phyloP scores from a whole-genome alignment of 2,797 vertebrate species.

The Epinephelus coioides region DNA sequence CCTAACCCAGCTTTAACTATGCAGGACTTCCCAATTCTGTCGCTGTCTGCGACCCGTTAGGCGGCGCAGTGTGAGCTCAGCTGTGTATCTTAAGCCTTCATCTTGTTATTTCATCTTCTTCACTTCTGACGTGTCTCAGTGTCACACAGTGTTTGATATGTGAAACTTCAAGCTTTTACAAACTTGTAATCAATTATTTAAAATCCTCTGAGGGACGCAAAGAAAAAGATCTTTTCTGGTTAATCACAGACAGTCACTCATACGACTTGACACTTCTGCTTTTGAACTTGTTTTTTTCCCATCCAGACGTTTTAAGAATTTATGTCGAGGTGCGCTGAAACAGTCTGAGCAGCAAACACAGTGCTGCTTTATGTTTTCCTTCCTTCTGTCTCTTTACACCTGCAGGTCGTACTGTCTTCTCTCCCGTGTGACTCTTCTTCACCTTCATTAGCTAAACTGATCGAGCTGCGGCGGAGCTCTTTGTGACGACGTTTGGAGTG shows the following conservation, averaged over 20 bases:
- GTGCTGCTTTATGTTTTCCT: not conserved
- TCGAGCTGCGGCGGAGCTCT: not conserved
- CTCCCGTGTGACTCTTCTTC: not conserved
- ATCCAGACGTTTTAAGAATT: slow-evolving; percentile 3
- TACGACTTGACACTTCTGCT: not conserved
- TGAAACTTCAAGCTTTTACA: not conserved
- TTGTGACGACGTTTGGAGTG: no score
- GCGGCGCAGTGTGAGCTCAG: not conserved
- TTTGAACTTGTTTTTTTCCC: not conserved
- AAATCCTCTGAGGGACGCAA: not conserved
- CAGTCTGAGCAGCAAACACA: not conserved
- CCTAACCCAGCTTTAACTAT: no score
- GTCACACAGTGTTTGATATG: slow-evolving; percentile 4
- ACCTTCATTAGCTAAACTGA: not conserved
- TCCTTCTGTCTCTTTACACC: not conserved
- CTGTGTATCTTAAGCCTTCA: not conserved
- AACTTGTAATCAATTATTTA: slow-evolving; percentile 46
- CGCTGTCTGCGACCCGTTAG: not conserved
- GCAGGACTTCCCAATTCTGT: no score
- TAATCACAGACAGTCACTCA: not conserved
- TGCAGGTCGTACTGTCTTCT: not conserved
- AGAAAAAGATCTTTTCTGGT: slow-evolving; percentile 5
- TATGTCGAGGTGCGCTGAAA: not conserved
- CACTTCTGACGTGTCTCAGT: not conserved
- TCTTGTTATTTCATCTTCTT: not conserved